Evolutionary conservation across 2,888 invertebrate species (phyloP).

Genomic region (Lamellibrachia satsuma): DNA sequence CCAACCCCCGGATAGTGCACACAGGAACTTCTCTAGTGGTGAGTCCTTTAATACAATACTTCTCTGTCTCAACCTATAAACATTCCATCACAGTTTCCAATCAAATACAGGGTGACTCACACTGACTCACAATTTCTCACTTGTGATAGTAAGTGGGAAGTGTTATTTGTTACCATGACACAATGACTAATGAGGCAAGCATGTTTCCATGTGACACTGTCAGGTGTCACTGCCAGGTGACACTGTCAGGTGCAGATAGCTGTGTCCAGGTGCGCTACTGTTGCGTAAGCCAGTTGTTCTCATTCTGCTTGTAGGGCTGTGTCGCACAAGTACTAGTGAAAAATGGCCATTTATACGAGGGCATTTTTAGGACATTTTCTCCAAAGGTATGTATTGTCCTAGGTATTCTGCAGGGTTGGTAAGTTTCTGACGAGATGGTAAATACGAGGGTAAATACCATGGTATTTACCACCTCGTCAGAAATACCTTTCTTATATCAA

Average conservation of each 20-base stretch:
- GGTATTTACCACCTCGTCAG: too few relatives aligned
- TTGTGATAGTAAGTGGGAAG: background rate
- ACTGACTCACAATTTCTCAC: background rate
- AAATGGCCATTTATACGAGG: conserved; percentile 87
- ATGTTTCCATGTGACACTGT: background rate
- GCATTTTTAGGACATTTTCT: conserved; percentile 88
- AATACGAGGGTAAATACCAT: too few relatives aligned
- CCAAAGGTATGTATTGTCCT: conserved; percentile 65
- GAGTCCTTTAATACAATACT: conserved; percentile 41
- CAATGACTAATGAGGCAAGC: background rate
- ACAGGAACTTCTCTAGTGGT: conserved; percentile 84
- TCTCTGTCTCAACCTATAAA: background rate
- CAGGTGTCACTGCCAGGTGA: background rate
- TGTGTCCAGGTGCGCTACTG: background rate
- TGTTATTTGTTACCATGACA: conserved; percentile 2
- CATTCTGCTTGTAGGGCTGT: conserved; percentile 52
- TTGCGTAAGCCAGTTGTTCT: background rate
- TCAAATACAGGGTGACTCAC: background rate
- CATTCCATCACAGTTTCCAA: background rate
- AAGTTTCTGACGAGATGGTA: background rate
- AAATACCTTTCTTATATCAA: too few relatives aligned
- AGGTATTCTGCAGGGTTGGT: background rate
- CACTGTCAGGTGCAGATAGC: background rate
- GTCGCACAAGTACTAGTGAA: conserved; percentile 69
- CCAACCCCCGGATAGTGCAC: conserved; percentile 89